Evolutionary conservation across 2,113 vertebrate genomes (phyloP).

Genomic region (Chascanopsetta lugubris): DNA sequence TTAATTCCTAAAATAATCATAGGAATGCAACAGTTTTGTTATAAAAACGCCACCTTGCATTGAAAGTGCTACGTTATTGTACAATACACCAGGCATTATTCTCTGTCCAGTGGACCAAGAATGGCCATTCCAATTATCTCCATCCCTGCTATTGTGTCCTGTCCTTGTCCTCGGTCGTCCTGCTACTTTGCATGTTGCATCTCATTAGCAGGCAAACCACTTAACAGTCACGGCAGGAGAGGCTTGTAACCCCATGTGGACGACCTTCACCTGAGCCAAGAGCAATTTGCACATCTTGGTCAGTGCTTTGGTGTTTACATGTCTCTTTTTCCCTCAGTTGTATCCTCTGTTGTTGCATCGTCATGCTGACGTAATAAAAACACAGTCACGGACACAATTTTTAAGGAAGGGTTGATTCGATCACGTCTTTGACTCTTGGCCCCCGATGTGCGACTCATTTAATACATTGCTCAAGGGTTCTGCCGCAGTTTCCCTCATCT

Average conservation of each 20-base stretch:
- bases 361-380: neutral
- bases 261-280: conserved; percentile 48
- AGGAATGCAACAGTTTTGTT: neutral
- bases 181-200: conserved; percentile 65
- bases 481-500: conserved; percentile 10
- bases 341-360: neutral
- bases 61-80: no score
- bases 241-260: conserved; percentile 12
- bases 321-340: neutral
- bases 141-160: conserved; percentile 27
- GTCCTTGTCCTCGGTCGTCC: conserved; percentile 43
- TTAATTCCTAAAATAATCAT: neutral
- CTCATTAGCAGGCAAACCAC: conserved; percentile 60
- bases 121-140: conserved; percentile 23
- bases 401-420: neutral
- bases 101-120: neutral
- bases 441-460: neutral
- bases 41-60: neutral
- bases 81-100: neutral
- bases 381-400: neutral
- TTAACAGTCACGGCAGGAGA: conserved; percentile 41
- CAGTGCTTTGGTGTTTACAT: conserved; percentile 1
- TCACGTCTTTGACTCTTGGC: neutral
- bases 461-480: neutral
- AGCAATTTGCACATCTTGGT: conserved; percentile 19